Base-by-base conservation (phyloP, 2,888 invertebrate species). In the Morpho achilles region DNA sequence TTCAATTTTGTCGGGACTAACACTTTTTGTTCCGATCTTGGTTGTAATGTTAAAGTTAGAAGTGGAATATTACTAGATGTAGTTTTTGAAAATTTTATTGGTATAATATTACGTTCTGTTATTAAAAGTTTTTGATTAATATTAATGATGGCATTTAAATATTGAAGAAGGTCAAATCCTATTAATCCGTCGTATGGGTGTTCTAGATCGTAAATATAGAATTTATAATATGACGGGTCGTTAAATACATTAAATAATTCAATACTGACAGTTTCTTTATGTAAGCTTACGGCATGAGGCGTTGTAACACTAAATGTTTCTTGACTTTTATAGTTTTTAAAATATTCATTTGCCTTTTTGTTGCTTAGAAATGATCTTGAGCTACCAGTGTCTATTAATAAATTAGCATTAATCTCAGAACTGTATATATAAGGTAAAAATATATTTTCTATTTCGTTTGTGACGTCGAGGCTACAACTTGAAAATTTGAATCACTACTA, bases 321-420 rank as follows among this genome's bases (percentile, higher is more conserved):
- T 8, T 50, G 10, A 10, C 42, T 41, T 45, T 40, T 58, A 53
- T 47, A 48, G 7, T 53, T 7, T 22, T 41, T 9, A 16, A 58
- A 67, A 59, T 56, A 60, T 23, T 60, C n/a, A 46, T 62, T 10
- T 5, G 61, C 61, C 9, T 49, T 63, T 44, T 47, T 7, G 7
- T 60, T 59, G 46, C 60, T 59, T 44, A 63, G 48, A 48, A 65
- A 66, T 8, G 59, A 64, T 23, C 67, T n/a, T 3, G 56, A 52
- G 16, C 66, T 63, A n/a, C 65, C 68, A 1, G 68, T 65, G 23
- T 68, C 66, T 9, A 66, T 63, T 56, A 66, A 60, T 43, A 64
- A 61, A 46, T 52, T 61, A 8, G 62, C 49, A 8, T 58, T 47
- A n/a, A 64, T 54, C 49, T 66, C 63, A 1, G 59, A 58, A 16